phyloP scores from a whole-genome alignment of 92 coral and sea anemone genomes.

The Porites divaricata region DNA sequence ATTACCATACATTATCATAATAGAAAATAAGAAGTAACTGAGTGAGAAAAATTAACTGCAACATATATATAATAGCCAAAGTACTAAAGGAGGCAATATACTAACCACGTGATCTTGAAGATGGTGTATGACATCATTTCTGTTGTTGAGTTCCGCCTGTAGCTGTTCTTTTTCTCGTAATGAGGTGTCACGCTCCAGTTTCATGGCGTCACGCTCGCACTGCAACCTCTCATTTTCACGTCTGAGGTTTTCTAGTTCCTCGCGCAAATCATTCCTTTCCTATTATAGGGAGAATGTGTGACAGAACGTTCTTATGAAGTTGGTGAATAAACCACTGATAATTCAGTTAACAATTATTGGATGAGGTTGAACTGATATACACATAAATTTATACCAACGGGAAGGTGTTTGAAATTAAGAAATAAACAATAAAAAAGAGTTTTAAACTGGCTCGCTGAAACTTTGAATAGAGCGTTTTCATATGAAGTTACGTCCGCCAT shows the following conservation, averaged over 20 bases:
- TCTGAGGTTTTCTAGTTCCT: conserved; percentile 59
- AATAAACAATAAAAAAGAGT: no score
- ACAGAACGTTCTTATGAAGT: background rate
- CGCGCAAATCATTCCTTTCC: conserved; percentile 61
- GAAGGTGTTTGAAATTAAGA: no score
- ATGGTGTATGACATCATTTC: conserved; percentile 75
- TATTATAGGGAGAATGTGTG: background rate
- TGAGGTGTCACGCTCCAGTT: conserved; percentile 71
- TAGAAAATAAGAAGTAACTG: no score
- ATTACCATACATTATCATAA: no score
- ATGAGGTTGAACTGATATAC: no score
- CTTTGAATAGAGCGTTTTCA: no score
- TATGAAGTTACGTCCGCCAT: no score
- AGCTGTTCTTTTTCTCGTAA: conserved; percentile 59
- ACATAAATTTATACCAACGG: no score
- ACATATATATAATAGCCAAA: background rate
- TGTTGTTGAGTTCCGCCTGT: conserved; percentile 72
- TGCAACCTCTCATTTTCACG: conserved; percentile 78
- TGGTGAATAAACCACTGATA: no score
- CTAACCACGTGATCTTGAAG: conserved; percentile 84
- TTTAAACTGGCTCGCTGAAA: no score
- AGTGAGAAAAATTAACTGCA: no score
- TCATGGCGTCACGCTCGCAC: conserved; percentile 80
- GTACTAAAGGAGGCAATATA: background rate
- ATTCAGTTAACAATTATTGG: no score